Base-by-base conservation (phyloP, 2,113 vertebrate genomes). In the Dipodomys stephensi region DNA sequence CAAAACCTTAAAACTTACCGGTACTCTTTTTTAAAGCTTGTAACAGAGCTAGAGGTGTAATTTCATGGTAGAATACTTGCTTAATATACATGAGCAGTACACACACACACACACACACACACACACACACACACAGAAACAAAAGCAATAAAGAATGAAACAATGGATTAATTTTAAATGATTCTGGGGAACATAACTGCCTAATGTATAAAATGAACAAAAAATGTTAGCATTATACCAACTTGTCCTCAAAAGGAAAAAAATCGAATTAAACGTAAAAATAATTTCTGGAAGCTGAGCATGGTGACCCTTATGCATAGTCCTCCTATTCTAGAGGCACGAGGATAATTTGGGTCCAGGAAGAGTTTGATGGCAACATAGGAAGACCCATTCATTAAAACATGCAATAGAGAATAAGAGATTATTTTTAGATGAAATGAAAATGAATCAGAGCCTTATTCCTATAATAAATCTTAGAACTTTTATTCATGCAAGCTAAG, bases 361-460 rank as follows among this genome's bases (percentile, higher is more conserved):
- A 74, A 49, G 12, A 49, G 5, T 46, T 62, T 13, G 5, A 74
- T 23, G 60, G 6, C 27, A 77, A 10, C 28, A 25, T 7, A 65
- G 28, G 16, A 28, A 76, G 7, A 46, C 12, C 60, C 7, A 32
- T 46, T 35, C 57, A 39, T 76, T 80, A 92, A 69, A 78, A 92
- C 74, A 60, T 90, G 39, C 6, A 83, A 32, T 72, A 82, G 49
- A 46, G 28, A 35, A 69, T 2, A 95, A 28, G 6, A 91, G 60
- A 90, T 76, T 74, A 11, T 84, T 95, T 96, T 90, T 92, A 72
- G 49, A 49, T 49, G 49, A 49, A 28, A 90, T 84, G 27, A 90
- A 92, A 92, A 67, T 72, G 4, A 94, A 73, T 82, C 9, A 85
- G 10, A 80, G 27, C 35, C 87, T 92, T 73, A 60, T 35, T 83